Percentiles rank a stretch among this genome's conserved stretches.
phyloP scores from a whole-genome alignment of 2,113 vertebrate genomes.

The Deroptyus accipitrinus region DNA sequence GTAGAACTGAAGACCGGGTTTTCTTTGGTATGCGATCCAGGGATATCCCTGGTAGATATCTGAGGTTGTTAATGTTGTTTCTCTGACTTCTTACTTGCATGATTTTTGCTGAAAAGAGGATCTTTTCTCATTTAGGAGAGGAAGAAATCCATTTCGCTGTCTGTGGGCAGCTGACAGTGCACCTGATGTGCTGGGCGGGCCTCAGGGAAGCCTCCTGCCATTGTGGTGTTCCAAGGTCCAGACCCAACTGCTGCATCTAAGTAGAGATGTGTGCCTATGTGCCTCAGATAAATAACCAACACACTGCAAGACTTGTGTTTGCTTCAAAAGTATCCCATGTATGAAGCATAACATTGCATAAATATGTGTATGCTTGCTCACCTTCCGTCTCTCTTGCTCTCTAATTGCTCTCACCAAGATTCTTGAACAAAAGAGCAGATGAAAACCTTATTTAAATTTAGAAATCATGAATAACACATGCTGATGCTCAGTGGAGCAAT shows the following conservation, averaged over 20 bases:
- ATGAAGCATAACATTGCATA: background rate
- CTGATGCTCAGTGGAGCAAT: slow-evolving; percentile 65
- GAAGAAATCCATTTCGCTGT: background rate
- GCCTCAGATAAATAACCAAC: background rate
- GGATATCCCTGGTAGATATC: background rate
- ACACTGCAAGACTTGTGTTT: background rate
- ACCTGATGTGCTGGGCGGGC: background rate
- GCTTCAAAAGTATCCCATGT: background rate
- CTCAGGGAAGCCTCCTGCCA: fast-evolving
- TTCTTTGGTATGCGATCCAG: background rate
- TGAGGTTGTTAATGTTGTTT: background rate
- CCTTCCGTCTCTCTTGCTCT: background rate
- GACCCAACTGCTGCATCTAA: background rate
- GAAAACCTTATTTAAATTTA: slow-evolving; percentile 73
- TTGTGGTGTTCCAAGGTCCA: background rate
- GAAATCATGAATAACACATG: slow-evolving; percentile 45
- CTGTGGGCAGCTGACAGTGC: background rate
- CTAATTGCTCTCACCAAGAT: slow-evolving; percentile 12
- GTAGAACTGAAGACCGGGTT: background rate
- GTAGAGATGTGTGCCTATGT: background rate
- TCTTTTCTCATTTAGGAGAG: background rate
- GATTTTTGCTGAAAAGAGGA: background rate
- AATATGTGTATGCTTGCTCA: background rate
- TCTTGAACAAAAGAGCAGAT: slow-evolving; percentile 61
- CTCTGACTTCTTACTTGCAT: background rate